These are phyloP conservation scores for Globodera ellingtonae DNA, from an alignment of 1,140 invertebrate species.

Conservation along the genomic window DNA sequence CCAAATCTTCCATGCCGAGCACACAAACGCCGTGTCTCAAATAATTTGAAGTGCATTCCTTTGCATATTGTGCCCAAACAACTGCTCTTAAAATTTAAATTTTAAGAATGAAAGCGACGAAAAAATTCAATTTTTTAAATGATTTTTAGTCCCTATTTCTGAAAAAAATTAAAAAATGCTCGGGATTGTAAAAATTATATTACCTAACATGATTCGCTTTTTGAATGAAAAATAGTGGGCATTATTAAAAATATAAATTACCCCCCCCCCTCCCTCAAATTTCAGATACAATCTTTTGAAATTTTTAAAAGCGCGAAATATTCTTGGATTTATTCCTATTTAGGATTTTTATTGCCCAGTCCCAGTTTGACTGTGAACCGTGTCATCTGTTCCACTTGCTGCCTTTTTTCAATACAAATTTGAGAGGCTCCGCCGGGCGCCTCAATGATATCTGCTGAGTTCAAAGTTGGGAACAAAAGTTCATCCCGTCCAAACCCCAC, in stretches of 20 bases:
- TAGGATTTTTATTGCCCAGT: too few relatives aligned
- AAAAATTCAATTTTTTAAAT: too few relatives aligned
- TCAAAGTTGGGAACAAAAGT: neutral
- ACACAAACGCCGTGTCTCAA: slow-evolving; percentile 45
- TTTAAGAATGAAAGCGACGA: neutral
- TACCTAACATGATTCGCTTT: too few relatives aligned
- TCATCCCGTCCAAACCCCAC: neutral
- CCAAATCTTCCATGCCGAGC: slow-evolving; percentile 46
- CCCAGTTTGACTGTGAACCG: neutral
- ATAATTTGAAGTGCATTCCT: neutral
- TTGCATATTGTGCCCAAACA: neutral
- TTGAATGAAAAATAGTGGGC: too few relatives aligned
- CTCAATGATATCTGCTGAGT: neutral
- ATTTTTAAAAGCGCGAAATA: too few relatives aligned
- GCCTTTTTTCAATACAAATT: neutral
- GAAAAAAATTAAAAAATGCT: neutral
- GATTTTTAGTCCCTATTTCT: too few relatives aligned
- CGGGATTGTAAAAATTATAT: too few relatives aligned
- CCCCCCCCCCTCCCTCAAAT: too few relatives aligned
- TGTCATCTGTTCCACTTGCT: neutral
- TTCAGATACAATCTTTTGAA: too few relatives aligned
- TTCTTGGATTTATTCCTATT: too few relatives aligned
- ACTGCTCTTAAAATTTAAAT: neutral
- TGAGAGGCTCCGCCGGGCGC: neutral
- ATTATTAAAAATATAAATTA: too few relatives aligned